phyloP scores from a whole-genome alignment of 2,113 vertebrate species.

The Rhinolophus ferrumequinum region DNA sequence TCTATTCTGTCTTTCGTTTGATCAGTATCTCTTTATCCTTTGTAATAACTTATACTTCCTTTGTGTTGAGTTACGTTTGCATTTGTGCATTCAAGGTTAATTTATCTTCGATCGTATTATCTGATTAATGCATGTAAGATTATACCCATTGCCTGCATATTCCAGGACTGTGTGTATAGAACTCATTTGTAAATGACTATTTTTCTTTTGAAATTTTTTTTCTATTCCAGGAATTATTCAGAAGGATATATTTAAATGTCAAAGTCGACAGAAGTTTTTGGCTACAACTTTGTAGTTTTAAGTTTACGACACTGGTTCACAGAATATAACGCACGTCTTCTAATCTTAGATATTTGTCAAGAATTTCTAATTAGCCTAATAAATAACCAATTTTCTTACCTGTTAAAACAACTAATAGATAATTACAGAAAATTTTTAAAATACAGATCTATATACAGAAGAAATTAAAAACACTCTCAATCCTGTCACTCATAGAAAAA shows the following conservation, averaged over 20 bases:
- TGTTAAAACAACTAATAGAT: constrained; percentile 15
- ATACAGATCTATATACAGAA: neutral
- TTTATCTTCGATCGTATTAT: constrained; percentile 43
- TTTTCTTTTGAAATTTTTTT: constrained; percentile 40
- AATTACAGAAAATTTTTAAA: neutral
- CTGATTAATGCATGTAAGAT: constrained; percentile 4
- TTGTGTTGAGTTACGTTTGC: neutral
- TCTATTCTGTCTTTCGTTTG: neutral
- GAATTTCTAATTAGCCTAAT: neutral
- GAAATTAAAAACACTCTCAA: constrained; percentile 20
- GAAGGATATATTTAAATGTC: constrained; percentile 10
- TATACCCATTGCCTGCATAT: neutral
- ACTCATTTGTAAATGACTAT: constrained; percentile 13
- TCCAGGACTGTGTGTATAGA: neutral
- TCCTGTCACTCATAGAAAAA: neutral
- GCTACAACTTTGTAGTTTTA: neutral
- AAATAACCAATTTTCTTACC: neutral
- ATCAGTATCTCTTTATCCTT: neutral
- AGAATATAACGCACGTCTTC: neutral
- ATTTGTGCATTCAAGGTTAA: neutral
- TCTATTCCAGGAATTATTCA: constrained; percentile 20
- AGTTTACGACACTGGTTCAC: neutral
- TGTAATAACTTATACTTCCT: constrained; percentile 32
- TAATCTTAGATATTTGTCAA: neutral
- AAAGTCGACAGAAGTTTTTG: neutral